Conservation (phyloP, 2,113 vertebrate genomes). For the Colossoma macropomum region DNA sequence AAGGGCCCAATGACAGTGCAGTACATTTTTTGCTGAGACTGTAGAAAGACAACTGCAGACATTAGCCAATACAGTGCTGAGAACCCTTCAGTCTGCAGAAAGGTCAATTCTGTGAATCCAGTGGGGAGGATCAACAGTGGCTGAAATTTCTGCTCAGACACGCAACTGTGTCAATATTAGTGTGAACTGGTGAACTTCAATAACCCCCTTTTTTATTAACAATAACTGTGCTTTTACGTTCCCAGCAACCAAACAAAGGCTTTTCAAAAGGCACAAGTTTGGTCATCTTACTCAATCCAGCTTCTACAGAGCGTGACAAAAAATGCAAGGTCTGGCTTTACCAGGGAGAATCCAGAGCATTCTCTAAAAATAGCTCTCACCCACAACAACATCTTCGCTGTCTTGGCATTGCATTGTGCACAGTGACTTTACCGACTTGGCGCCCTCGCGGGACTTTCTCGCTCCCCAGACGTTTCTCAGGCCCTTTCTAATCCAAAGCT, state of each 20-base stretch:
- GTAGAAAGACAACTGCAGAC: no score
- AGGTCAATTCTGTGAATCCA: not conserved
- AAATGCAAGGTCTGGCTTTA: conserved; percentile 39
- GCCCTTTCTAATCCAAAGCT: conserved; percentile 30
- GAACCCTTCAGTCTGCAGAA: not conserved
- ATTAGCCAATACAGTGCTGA: no score
- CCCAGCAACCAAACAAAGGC: conserved; percentile 11
- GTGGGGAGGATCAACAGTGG: conserved; percentile 33
- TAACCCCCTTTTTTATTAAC: conserved; percentile 65
- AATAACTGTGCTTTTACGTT: conserved; percentile 69
- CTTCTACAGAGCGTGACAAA: conserved; percentile 53
- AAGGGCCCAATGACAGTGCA: no score
- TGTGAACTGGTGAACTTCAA: conserved; percentile 43
- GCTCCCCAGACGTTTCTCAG: conserved; percentile 42
- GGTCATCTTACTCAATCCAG: conserved; percentile 35
- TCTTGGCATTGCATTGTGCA: not conserved
- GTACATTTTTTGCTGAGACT: no score
- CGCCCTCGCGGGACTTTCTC: not conserved
- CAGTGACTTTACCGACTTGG: conserved; percentile 49
- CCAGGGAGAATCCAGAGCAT: conserved; percentile 14
- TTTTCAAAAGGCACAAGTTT: not conserved
- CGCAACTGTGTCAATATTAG: conserved; percentile 71
- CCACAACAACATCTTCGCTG: conserved; percentile 44
- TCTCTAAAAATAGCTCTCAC: conserved; percentile 41
- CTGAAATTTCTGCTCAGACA: not conserved